Conservation (phyloP, 2,113 vertebrate species). For the Poeciliopsis retropinna region DNA sequence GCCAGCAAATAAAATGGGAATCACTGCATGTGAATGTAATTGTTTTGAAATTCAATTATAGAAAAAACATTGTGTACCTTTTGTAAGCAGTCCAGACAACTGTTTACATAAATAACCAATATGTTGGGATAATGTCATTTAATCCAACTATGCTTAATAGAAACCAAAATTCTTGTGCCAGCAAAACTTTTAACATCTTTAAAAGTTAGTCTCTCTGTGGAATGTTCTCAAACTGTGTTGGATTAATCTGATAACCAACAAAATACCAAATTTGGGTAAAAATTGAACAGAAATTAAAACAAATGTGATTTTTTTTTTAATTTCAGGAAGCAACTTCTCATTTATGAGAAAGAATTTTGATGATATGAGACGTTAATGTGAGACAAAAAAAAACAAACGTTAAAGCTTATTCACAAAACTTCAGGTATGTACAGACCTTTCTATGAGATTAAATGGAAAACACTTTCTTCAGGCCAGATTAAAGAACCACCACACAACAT, state of each 20-base stretch:
- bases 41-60: background rate
- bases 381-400: background rate
- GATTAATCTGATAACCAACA: too few species aligned
- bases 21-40: background rate
- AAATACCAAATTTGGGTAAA: too few species aligned
- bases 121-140: too few species aligned
- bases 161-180: too few species aligned
- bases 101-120: too few species aligned
- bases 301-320: too few species aligned
- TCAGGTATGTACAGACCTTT: background rate
- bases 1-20: background rate
- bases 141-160: too few species aligned
- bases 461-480: conserved; percentile 16
- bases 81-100: background rate
- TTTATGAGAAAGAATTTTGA: background rate
- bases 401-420: background rate
- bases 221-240: too few species aligned
- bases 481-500: conserved; percentile 24
- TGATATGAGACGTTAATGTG: background rate
- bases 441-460: background rate
- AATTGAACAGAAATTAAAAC: too few species aligned
- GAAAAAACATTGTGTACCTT: background rate
- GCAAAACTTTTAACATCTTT: too few species aligned
- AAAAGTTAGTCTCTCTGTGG: too few species aligned
- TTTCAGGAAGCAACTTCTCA: too few species aligned